Percentiles rank a stretch among this genome's conserved stretches.
Evolutionary conservation across 2,888 invertebrate genomes (phyloP).

Genomic region (Tiliacea aurago): DNA sequence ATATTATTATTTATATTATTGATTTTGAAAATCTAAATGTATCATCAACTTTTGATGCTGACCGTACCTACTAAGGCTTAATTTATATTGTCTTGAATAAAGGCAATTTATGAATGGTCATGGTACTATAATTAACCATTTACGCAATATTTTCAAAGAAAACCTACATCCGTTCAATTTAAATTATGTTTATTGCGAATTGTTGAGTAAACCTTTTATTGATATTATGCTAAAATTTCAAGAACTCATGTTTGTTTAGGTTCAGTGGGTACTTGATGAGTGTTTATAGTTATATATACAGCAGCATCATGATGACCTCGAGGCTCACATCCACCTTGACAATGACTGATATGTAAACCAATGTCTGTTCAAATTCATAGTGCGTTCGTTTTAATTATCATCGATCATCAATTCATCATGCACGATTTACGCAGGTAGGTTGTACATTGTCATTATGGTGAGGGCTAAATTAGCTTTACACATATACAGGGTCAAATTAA

Average conservation of each 20-base stretch:
- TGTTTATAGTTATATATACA: slow-evolving; percentile 67
- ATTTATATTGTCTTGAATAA: slow-evolving; percentile 22
- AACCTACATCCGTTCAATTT: slow-evolving; percentile 15
- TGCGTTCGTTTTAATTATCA: slow-evolving; percentile 34
- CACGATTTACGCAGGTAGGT: neutral
- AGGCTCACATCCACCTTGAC: slow-evolving; percentile 74
- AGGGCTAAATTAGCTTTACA: neutral
- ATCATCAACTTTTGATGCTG: too few relatives aligned
- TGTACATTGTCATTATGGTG: neutral
- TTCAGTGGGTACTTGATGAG: slow-evolving; percentile 25
- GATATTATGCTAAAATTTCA: slow-evolving; percentile 47
- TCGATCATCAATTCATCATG: neutral
- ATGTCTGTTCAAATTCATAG: slow-evolving; percentile 71
- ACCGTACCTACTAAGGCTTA: neutral
- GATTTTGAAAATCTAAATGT: too few relatives aligned
- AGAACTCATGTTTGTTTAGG: slow-evolving; percentile 70
- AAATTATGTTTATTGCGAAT: slow-evolving; percentile 36
- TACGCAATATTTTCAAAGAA: slow-evolving; percentile 14
- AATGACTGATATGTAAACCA: slow-evolving; percentile 70
- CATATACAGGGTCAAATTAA: too few relatives aligned
- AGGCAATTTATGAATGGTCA: slow-evolving; percentile 11
- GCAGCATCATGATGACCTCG: slow-evolving; percentile 62
- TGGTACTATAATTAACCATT: slow-evolving; percentile 29
- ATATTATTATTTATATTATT: too few relatives aligned
- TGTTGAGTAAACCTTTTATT: slow-evolving; percentile 38